Conservation (phyloP, 2,888 invertebrate genomes). For the Doris montereyensis region DNA sequence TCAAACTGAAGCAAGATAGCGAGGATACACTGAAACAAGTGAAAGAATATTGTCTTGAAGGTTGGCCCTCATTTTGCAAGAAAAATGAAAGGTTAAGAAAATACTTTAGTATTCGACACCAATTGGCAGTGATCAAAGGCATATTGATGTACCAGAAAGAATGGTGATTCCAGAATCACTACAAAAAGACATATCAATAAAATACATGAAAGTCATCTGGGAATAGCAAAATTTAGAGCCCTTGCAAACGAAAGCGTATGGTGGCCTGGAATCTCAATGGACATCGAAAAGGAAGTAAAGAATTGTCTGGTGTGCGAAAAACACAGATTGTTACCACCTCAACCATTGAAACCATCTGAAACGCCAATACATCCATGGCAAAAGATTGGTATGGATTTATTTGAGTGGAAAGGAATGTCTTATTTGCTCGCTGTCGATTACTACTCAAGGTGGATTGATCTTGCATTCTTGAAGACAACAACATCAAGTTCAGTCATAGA, state of each 20-base stretch:
- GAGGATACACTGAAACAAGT: neutral
- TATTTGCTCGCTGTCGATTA: too few species aligned
- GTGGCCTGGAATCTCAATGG: constrained; percentile 45
- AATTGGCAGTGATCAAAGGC: too few species aligned
- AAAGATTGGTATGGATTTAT: too few species aligned
- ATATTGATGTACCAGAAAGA: too few species aligned
- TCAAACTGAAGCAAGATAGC: neutral
- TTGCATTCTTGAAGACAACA: too few species aligned
- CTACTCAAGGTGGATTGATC: too few species aligned
- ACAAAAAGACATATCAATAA: constrained; percentile 27
- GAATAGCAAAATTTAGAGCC: constrained; percentile 49
- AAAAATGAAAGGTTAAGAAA: too few species aligned
- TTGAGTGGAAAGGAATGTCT: too few species aligned
- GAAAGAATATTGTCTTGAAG: neutral
- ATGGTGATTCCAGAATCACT: too few species aligned
- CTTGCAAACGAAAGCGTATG: constrained; percentile 46
- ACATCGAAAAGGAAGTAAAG: constrained; percentile 42
- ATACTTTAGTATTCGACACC: too few species aligned
- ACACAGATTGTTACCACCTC: constrained; percentile 39
- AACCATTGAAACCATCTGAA: constrained; percentile 45
- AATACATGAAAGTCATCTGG: too few species aligned
- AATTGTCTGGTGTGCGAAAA: constrained; percentile 45
- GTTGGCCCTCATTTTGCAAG: constrained; percentile 24
- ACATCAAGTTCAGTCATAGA: too few species aligned
- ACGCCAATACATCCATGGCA: constrained; percentile 50